phyloP scores from a whole-genome alignment of 2,797 vertebrate species.

The Rhyacichthys aspro region DNA sequence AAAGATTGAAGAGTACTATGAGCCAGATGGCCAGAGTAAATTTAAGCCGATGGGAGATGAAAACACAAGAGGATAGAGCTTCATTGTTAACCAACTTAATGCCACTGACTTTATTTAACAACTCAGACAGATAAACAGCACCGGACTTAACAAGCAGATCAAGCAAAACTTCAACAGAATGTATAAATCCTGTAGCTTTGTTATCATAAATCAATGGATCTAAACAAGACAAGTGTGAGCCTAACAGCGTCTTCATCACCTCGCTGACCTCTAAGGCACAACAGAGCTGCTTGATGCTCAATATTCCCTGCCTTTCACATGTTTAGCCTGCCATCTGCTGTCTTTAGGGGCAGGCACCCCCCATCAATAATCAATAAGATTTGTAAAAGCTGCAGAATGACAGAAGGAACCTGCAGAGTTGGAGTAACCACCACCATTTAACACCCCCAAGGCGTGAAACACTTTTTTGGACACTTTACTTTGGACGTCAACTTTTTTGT shows the following conservation, averaged over 20 bases:
- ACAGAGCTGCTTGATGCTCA: constrained; percentile 32
- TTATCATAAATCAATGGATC: constrained; percentile 18
- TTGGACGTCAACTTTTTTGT: not conserved
- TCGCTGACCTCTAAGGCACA: constrained; percentile 30
- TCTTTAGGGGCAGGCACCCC: constrained; percentile 22
- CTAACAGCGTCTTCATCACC: not conserved
- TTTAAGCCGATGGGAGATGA: constrained; percentile 52
- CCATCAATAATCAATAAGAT: constrained; percentile 49
- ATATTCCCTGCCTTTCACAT: constrained; percentile 27
- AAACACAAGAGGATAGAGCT: constrained; percentile 54
- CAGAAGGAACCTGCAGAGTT: constrained; percentile 9
- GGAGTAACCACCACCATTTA: not conserved
- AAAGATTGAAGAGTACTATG: constrained; percentile 54
- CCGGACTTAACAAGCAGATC: constrained; percentile 17
- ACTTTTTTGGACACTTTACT: not conserved
- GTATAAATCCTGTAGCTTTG: constrained; percentile 13
- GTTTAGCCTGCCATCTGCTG: constrained; percentile 47
- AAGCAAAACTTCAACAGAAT: constrained; percentile 16
- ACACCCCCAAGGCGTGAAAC: too few relatives aligned
- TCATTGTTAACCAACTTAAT: constrained; percentile 48
- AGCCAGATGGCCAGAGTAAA: constrained; percentile 66
- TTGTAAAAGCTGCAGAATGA: constrained; percentile 26
- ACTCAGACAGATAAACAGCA: constrained; percentile 39
- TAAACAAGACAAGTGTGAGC: too few relatives aligned
- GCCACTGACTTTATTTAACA: constrained; percentile 36